phyloP scores from a whole-genome alignment of 37 sponge, comb jelly and placozoan genomes.

The Halichondria panicea region DNA sequence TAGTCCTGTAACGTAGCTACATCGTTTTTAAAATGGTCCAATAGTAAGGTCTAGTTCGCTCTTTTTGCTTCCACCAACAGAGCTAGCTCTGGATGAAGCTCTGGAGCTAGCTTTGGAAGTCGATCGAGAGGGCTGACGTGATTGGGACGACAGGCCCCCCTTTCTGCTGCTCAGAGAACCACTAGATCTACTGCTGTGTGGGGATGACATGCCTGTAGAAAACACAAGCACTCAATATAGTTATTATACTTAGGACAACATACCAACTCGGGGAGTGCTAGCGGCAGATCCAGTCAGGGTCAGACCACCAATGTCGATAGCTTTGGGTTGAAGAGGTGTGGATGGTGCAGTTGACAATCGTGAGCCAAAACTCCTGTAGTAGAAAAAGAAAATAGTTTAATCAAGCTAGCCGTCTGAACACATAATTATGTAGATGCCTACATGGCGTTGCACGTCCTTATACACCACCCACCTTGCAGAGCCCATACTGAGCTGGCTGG shows the following conservation, averaged over 20 bases:
- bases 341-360: not conserved
- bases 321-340: slow-evolving; percentile 39
- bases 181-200: slow-evolving; percentile 43
- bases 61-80: slow-evolving; percentile 9
- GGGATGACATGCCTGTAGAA: slow-evolving; percentile 29
- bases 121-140: slow-evolving; percentile 49
- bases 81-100: slow-evolving; percentile 37
- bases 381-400: not conserved
- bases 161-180: slow-evolving; percentile 17
- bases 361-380: slow-evolving; percentile 23
- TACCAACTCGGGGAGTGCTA: slow-evolving; percentile 19
- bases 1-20: not conserved
- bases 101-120: slow-evolving; percentile 40
- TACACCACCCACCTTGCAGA: slow-evolving; percentile 27
- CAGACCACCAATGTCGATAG: slow-evolving; percentile 31
- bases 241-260: not conserved
- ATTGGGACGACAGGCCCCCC: slow-evolving; percentile 11
- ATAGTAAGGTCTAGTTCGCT: slow-evolving; percentile 56
- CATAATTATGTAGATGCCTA: not conserved
- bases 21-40: slow-evolving; percentile 24
- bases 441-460: not conserved
- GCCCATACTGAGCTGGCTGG: slow-evolving; percentile 13
- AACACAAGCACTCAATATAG: not conserved
- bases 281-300: not conserved
- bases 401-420: not conserved